Evolutionary conservation across 2,797 vertebrate species (phyloP).

Genomic region (Sebastes reedi): DNA sequence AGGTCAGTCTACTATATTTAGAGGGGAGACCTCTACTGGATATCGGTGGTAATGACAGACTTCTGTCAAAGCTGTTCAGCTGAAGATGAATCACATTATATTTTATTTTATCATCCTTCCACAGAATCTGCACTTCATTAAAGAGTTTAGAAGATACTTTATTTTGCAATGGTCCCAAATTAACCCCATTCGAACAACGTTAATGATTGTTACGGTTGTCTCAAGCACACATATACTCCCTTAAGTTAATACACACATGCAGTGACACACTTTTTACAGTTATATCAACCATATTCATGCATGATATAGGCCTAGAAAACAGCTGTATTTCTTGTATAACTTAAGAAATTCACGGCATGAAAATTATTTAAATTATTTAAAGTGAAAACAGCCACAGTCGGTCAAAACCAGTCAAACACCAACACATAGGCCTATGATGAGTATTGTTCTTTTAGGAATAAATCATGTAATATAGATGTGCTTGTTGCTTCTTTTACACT

Average conservation of each 20-base stretch:
- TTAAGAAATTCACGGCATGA: neutral
- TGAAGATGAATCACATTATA: neutral
- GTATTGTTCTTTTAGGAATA: neutral
- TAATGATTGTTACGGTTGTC: neutral
- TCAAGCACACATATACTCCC: neutral
- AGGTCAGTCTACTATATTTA: neutral
- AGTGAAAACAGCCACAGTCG: neutral
- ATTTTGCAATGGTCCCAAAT: neutral
- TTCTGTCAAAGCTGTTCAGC: neutral
- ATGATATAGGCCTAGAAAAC: neutral
- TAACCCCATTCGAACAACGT: neutral
- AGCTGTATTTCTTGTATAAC: neutral
- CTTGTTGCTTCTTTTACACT: neutral
- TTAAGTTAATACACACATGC: neutral
- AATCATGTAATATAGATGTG: neutral
- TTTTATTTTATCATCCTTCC: neutral
- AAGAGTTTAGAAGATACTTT: neutral
- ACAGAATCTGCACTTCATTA: neutral
- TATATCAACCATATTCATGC: too few relatives aligned
- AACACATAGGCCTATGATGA: neutral
- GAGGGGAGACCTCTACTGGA: conserved; percentile 46
- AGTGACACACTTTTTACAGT: neutral
- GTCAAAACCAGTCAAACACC: neutral
- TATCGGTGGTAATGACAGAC: neutral
- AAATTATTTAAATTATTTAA: neutral